These are phyloP conservation scores for Lasioglossum vierecki DNA, from an alignment of 2,888 invertebrate species.

Conservation along the genomic window DNA sequence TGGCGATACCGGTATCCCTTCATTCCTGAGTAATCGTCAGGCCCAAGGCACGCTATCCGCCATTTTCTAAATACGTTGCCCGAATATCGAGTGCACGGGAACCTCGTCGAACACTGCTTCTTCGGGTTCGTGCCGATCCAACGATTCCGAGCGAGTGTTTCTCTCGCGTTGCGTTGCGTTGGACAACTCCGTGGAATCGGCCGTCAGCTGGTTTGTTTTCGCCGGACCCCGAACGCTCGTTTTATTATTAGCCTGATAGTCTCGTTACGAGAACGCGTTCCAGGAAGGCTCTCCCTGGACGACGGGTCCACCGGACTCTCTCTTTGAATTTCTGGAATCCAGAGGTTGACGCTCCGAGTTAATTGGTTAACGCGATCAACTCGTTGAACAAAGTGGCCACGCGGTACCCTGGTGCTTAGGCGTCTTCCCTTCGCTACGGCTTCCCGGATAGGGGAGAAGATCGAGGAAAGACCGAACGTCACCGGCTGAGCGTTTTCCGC, in stretches of 20 bases:
- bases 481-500: slow-evolving; percentile 18
- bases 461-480: slow-evolving; percentile 28
- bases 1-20: slow-evolving; percentile 83
- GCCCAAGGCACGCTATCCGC: slow-evolving; percentile 79
- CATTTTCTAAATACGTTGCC: slow-evolving; percentile 80
- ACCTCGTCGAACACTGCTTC: slow-evolving; percentile 9
- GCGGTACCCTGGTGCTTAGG: slow-evolving; percentile 18
- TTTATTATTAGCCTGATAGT: slow-evolving; percentile 78
- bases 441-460: slow-evolving; percentile 18
- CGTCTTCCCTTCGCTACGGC: not conserved
- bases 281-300: slow-evolving; percentile 67
- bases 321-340: slow-evolving; percentile 76
- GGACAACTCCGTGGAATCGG: not conserved
- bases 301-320: slow-evolving; percentile 43
- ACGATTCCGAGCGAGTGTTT: not conserved
- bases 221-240: slow-evolving; percentile 57
- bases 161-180: not conserved
- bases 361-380: slow-evolving; percentile 79
- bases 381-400: slow-evolving; percentile 72
- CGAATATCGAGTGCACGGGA: slow-evolving; percentile 49
- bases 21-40: slow-evolving; percentile 83
- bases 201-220: slow-evolving; percentile 69
- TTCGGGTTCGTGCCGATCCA: not conserved
- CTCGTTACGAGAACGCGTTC: slow-evolving; percentile 76
- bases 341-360: slow-evolving; percentile 77